Conservation (phyloP, 2,113 vertebrate genomes). For the Crotalus tigris region DNA sequence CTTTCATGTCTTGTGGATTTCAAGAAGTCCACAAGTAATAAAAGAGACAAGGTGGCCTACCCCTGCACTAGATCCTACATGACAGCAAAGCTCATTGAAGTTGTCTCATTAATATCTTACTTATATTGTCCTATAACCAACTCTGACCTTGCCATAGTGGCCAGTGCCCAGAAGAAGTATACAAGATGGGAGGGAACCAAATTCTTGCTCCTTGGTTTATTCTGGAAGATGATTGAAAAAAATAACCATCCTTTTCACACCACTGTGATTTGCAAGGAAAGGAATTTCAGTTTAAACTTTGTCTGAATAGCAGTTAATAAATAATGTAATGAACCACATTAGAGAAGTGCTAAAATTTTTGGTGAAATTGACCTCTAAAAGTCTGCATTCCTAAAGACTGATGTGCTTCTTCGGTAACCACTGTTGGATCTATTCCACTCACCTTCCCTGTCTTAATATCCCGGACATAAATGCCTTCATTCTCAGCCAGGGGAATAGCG, state of each 20-base stretch:
- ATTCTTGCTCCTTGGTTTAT: not conserved
- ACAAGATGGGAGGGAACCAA: not conserved
- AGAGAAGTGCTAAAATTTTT: not conserved
- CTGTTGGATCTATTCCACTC: not conserved
- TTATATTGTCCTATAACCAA: not conserved
- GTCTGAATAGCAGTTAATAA: not conserved
- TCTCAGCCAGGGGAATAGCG: conserved; percentile 85
- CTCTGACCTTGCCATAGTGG: not conserved
- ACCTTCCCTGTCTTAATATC: conserved; percentile 88
- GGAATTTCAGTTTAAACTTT: not conserved
- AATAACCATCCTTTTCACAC: not conserved
- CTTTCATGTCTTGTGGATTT: too few relatives aligned
- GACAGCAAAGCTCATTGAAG: not conserved
- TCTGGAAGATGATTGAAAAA: not conserved
- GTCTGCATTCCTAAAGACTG: not conserved
- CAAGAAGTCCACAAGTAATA: too few relatives aligned
- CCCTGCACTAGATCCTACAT: not conserved
- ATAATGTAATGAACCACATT: not conserved
- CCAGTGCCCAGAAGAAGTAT: not conserved
- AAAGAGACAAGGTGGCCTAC: too few relatives aligned
- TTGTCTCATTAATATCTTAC: not conserved
- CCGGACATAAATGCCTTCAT: conserved; percentile 87
- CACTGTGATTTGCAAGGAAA: not conserved
- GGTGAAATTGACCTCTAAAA: not conserved
- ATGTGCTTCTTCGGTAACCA: not conserved